Evolutionary conservation across 2,888 invertebrate genomes (phyloP), one percentile per base, ranked within the genome.

Genomic region (Podotricha telesiphe): DNA sequence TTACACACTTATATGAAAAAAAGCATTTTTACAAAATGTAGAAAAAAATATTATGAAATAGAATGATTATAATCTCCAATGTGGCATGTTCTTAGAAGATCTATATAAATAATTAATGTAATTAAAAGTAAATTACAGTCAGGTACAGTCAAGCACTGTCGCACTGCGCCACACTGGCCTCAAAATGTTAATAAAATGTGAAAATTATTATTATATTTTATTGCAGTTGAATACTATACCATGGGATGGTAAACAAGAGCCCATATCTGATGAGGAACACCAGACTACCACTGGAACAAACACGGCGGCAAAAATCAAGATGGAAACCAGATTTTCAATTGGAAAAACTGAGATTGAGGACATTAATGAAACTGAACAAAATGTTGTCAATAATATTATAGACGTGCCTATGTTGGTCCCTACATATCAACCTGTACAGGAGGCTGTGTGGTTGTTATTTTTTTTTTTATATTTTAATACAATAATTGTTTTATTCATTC

Each of bases 241-340:
- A 1, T 88, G 86, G 87, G 86, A 88, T 71, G 87, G 86, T 0
- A 89, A 89, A 74, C 82, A 84, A 61, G 90, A 88, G 56, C 81
- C 83, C 0, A 0, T 77, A 4, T 88, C 90, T 0, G 91, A 90
- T 5, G 87, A 89, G 0, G 88, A 89, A 67, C 68, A 42, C 17
- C n/a, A 55, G 6, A 17, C 17, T 0, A 34, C 8, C 0, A 20
- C 34, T 6, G 8, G 11, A 55, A 55, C 75, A n/a, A 53, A 65
- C 15, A 64, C 76, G 22, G 68, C 67, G 1, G 75, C 73, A 10
- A 73, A 78, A 17, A 76, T 75, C 17, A 77, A 77, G 28, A 73
- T 68, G 58, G 71, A 74, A 19, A 70, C 74, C 0, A 76, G 75
- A 7, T 28, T 79, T 0, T 88, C 87, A 0, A 71, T 81, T 4